Percentiles rank a stretch among this genome's conserved stretches.
Conservation (phyloP, 2,797 vertebrate species). For the Lates japonicus region DNA sequence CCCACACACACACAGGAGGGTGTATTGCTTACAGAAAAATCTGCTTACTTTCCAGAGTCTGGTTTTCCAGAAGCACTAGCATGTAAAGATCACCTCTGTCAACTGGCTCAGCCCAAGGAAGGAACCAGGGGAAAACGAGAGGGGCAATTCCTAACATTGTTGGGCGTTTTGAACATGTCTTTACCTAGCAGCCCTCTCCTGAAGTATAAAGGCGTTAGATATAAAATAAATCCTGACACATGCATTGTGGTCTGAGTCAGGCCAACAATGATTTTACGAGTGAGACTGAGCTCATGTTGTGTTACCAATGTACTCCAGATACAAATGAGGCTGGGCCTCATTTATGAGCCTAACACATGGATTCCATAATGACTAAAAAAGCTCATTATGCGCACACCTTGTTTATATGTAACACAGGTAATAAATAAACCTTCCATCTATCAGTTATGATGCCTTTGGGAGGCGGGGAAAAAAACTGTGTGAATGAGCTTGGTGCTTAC, state of each 20-base stretch:
- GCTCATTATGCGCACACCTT: conserved; percentile 65
- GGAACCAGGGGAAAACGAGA: not conserved
- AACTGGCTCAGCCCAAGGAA: conserved; percentile 32
- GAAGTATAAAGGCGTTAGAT: not conserved
- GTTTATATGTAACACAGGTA: conserved; percentile 74
- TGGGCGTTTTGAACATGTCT: not conserved
- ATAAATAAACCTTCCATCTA: conserved; percentile 68
- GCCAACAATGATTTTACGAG: conserved; percentile 63
- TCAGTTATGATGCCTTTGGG: conserved; percentile 65
- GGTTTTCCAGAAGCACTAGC: conserved; percentile 61
- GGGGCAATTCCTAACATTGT: not conserved
- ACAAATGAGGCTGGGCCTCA: conserved; percentile 58
- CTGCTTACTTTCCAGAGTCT: conserved; percentile 67
- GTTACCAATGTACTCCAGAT: conserved; percentile 72
- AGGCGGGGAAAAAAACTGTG: conserved; percentile 42
- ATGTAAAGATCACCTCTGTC: conserved; percentile 60
- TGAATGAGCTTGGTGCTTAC: conserved; percentile 55
- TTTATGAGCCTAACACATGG: conserved; percentile 78
- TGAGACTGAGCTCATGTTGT: conserved; percentile 70
- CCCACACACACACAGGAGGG: conserved; percentile 53
- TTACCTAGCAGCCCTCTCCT: not conserved
- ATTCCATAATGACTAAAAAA: conserved; percentile 57
- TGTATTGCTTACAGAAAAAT: conserved; percentile 69
- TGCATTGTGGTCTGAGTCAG: conserved; percentile 47
- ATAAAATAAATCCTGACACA: conserved; percentile 30